Conservation (phyloP, 1,140 invertebrate species). For the Paraescarpia echinospica region DNA sequence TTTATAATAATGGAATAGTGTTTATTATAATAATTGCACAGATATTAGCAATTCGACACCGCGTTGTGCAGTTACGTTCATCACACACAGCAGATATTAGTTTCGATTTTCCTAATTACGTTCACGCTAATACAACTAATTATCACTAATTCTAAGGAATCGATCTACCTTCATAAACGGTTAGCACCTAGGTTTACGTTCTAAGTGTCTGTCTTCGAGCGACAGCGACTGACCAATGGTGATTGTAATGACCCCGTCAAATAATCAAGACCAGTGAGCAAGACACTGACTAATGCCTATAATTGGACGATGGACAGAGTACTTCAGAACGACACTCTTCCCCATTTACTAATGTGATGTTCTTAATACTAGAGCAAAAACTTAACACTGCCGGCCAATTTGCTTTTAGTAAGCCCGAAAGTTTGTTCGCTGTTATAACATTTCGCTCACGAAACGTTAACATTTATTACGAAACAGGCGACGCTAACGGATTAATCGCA, state of each 20-base stretch:
- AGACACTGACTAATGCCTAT: neutral
- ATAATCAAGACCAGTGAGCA: neutral
- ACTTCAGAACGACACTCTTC: no score
- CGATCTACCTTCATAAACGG: neutral
- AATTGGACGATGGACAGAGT: no score
- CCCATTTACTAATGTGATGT: no score
- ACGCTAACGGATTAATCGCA: no score
- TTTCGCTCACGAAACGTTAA: no score
- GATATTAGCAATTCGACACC: neutral
- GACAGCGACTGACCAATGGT: neutral
- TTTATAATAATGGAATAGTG: neutral
- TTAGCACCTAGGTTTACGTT: neutral
- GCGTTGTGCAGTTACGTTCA: neutral
- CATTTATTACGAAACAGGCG: no score
- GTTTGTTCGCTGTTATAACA: no score
- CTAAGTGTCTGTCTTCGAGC: neutral
- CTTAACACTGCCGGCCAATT: no score
- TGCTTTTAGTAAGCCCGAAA: no score
- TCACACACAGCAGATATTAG: neutral
- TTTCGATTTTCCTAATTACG: neutral
- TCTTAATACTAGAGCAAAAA: no score
- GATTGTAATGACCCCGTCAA: neutral
- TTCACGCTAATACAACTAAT: neutral
- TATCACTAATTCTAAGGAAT: neutral
- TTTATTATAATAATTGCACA: neutral